Evolutionary conservation across 1,140 invertebrate species (phyloP), one percentile per base, ranked within the genome.

Genomic region (Anadara kagoshimensis): DNA sequence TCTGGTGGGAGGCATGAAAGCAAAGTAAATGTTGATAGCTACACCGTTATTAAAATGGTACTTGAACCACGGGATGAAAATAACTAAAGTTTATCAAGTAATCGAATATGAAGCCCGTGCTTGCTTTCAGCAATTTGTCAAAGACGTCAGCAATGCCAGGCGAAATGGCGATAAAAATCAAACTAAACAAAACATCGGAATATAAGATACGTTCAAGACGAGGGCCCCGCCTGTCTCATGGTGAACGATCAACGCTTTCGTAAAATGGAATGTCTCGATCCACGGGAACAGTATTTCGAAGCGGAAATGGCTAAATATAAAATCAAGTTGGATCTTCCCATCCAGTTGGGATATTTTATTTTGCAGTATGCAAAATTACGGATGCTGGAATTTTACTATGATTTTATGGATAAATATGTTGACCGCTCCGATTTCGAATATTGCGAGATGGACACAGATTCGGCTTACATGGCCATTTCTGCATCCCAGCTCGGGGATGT

Each of bases 41-140:
- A 79, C 79, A 0, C 79, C 79, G 10, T 62, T 81, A 11, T 44
- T 81, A 7, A 61, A 66, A 69, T 81, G 80, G 71, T 81, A 81
- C 64, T 44, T 81, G 26, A 29, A 73, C 49, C 77, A 78, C 66
- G 73, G 73, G 8, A n/a, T 78, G 10, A 4, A 29, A 3, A 56
- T 75, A 22, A 69, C 63, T 1, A 20, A 69, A 22, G 58, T 78
- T 4, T 64, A 76, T 24, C 69, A 78, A 58, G 73, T 78, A 0
- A n/a, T 78, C 22, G 71, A 78, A 68, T 78, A 75, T 58, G 26
- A 44, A 4, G 72, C 72, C 5, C 36, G 29, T 4, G 12, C 10
- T 3, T 78, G 73, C 51, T 78, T 78, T 45, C 18, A 36, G 16
- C 5, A 24, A 4, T 73, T 77, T 53, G 70, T 22, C 5, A n/a